Conservation (phyloP, 2,888 invertebrate species). For the Hemistola chrysoprasaria region DNA sequence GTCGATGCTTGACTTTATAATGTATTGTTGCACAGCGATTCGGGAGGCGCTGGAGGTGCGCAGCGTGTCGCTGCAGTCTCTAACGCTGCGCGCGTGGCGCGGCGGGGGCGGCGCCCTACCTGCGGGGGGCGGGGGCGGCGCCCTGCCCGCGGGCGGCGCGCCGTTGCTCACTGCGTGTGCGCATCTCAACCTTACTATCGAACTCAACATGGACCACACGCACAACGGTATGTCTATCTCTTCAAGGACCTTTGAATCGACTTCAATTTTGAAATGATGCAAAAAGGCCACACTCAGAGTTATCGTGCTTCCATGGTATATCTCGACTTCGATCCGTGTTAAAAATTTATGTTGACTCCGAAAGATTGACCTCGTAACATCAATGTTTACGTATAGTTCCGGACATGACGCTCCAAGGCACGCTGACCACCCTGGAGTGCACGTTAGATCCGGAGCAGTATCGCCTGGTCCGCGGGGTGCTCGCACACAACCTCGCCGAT, state of each 20-base stretch:
- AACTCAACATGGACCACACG: conserved; percentile 88
- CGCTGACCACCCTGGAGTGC: conserved; percentile 91
- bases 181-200: conserved; percentile 89
- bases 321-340: no score
- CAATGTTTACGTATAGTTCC: conserved; percentile 85
- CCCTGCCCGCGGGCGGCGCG: conserved; percentile 92
- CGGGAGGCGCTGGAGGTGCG: conserved; percentile 88
- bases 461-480: conserved; percentile 91
- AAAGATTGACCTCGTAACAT: no score
- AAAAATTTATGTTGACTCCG: no score
- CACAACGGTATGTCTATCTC: conserved; percentile 62
- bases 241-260: no score
- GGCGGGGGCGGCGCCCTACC: conserved; percentile 67
- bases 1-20: no score
- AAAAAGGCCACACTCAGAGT: no score
- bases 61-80: conserved; percentile 86
- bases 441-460: conserved; percentile 93
- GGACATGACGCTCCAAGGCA: conserved; percentile 92
- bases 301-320: no score
- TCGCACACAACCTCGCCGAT: conserved; percentile 95
- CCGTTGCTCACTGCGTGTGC: conserved; percentile 92
- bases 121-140: conserved; percentile 83
- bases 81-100: conserved; percentile 87
- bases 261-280: no score
- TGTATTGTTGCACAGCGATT: conserved; percentile 25